Conservation (phyloP, 2,888 invertebrate species). For the Asteroscopus sphinx region DNA sequence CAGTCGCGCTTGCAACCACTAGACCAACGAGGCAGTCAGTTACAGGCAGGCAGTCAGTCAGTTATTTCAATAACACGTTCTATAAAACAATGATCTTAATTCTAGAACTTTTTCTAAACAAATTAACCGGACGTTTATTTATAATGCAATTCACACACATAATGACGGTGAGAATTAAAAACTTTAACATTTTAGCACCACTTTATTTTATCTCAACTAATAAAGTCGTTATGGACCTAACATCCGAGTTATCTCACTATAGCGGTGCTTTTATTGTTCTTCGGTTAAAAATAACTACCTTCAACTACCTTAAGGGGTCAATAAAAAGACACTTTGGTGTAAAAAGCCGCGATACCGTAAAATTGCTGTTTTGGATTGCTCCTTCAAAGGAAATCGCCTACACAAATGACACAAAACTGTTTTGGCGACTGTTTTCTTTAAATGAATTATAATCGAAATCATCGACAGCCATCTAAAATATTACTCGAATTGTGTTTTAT, state of each 20-base stretch:
- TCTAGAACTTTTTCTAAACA: too few species aligned
- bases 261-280: slow-evolving; percentile 21
- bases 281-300: slow-evolving; percentile 19
- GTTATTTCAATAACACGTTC: too few species aligned
- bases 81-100: too few species aligned
- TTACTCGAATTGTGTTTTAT: slow-evolving; percentile 23
- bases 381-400: slow-evolving; percentile 46
- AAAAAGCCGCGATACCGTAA: slow-evolving; percentile 62
- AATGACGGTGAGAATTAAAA: slow-evolving; percentile 4
- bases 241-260: slow-evolving; percentile 7
- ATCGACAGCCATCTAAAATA: slow-evolving; percentile 10
- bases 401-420: slow-evolving; percentile 14
- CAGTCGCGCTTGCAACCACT: too few species aligned
- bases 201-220: slow-evolving; percentile 10
- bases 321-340: slow-evolving; percentile 44
- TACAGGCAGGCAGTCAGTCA: too few species aligned
- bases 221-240: neutral
- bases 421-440: slow-evolving; percentile 15
- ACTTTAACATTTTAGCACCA: slow-evolving; percentile 3
- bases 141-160: neutral
- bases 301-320: slow-evolving; percentile 14
- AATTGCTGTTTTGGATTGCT: slow-evolving; percentile 42
- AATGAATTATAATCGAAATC: slow-evolving; percentile 14
- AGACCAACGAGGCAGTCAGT: too few species aligned
- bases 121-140: slow-evolving; percentile 1